Conservation (phyloP, 2,797 vertebrate species). For the Pteronotus mesoamericanus region DNA sequence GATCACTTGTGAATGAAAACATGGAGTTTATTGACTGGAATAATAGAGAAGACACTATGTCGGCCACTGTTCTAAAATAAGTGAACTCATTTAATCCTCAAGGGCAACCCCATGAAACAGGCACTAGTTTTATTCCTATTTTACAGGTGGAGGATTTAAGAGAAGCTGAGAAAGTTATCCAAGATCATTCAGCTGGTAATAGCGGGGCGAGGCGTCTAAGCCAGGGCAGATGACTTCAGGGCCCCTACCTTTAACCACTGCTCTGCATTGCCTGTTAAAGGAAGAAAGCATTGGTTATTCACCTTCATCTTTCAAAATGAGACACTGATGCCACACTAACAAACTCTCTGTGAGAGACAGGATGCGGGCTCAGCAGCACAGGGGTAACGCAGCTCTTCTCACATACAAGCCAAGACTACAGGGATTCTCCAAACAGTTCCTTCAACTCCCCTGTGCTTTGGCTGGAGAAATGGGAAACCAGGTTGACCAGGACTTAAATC, state of each 20-base stretch:
- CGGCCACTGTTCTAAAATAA: not conserved
- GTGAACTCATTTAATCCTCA: not conserved
- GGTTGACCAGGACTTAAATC: not conserved
- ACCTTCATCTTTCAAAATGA: not conserved
- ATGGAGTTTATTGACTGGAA: not conserved
- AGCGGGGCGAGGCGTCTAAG: not conserved
- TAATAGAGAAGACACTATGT: not conserved
- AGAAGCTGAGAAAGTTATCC: not conserved
- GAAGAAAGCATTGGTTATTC: not conserved
- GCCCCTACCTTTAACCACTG: not conserved
- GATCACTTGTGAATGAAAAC: not conserved
- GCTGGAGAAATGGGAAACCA: not conserved
- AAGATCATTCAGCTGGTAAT: not conserved
- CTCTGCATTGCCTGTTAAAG: not conserved
- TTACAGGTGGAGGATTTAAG: not conserved
- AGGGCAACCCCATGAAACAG: not conserved
- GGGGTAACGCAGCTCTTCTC: not conserved
- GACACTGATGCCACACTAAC: not conserved
- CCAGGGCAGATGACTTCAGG: not conserved
- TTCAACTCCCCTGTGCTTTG: not conserved
- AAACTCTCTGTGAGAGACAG: not conserved
- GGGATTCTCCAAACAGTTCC: not conserved
- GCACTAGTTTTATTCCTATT: not conserved
- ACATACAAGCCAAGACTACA: not conserved
- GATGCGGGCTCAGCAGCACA: not conserved